Evolutionary conservation across 2,888 invertebrate genomes (phyloP).

Genomic region (Rhaphigaster nebulosa): DNA sequence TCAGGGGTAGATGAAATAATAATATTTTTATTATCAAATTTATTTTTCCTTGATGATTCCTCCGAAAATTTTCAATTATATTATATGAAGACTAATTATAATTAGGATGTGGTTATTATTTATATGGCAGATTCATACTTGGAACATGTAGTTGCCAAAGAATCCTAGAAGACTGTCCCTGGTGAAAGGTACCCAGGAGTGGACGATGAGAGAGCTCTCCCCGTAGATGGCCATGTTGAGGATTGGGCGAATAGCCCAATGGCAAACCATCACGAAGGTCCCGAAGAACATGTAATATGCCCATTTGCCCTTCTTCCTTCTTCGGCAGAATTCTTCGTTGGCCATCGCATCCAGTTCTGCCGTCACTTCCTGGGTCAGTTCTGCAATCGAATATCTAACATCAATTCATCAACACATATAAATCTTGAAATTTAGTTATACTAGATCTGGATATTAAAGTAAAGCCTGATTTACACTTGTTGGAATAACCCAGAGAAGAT

Average conservation of each 20-base stretch:
- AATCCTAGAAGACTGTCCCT: neutral
- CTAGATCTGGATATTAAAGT: no score
- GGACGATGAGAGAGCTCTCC: conserved; percentile 29
- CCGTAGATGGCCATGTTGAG: conserved; percentile 30
- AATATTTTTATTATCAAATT: no score
- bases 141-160: conserved; percentile 45
- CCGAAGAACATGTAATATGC: conserved; percentile 48
- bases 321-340: neutral
- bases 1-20: no score
- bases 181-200: conserved; percentile 33
- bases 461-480: no score
- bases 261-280: conserved; percentile 31
- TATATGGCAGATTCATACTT: neutral
- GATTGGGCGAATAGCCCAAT: conserved; percentile 34
- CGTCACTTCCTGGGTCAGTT: conserved; percentile 19
- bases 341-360: neutral
- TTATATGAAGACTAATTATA: neutral
- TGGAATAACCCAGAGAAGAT: no score
- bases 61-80: no score
- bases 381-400: neutral
- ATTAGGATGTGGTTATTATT: neutral
- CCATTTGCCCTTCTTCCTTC: neutral
- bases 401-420: neutral
- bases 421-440: neutral
- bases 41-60: no score